Conservation (phyloP, 2,888 invertebrate species). For the Slavum lentiscoides region DNA sequence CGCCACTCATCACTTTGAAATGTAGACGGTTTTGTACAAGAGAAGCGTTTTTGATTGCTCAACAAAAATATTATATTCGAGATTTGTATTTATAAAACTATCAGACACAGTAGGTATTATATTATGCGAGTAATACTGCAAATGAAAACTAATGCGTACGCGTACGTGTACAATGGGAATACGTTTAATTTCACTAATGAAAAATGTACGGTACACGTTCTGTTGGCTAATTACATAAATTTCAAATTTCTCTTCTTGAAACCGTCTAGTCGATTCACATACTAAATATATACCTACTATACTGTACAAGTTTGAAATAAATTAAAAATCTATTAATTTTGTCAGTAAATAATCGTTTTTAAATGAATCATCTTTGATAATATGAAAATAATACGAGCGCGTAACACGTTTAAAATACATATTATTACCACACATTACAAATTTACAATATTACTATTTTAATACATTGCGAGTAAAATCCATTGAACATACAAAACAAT, state of each 20-base stretch:
- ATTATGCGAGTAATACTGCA: too few species aligned
- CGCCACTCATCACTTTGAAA: too few species aligned
- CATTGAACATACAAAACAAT: not conserved
- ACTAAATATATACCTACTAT: not conserved
- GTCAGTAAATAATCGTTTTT: not conserved
- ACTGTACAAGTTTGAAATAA: not conserved
- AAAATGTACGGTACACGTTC: not conserved
- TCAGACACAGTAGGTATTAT: too few species aligned
- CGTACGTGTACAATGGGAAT: not conserved
- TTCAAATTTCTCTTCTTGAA: slow-evolving; percentile 13
- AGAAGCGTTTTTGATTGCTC: too few species aligned
- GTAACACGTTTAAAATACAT: too few species aligned
- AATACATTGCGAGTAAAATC: not conserved
- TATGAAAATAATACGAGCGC: too few species aligned
- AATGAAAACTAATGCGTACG: too few species aligned
- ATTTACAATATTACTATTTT: not conserved
- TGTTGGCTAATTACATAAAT: not conserved
- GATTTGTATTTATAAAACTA: too few species aligned
- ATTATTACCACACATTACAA: not conserved
- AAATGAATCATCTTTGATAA: not conserved
- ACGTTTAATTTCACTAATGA: slow-evolving; percentile 1
- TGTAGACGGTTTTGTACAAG: too few species aligned
- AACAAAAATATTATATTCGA: too few species aligned
- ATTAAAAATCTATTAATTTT: slow-evolving; percentile 11
- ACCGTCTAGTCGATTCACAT: not conserved